phyloP scores from a whole-genome alignment of 2,888 invertebrate species.

The Melanostoma scalare region DNA sequence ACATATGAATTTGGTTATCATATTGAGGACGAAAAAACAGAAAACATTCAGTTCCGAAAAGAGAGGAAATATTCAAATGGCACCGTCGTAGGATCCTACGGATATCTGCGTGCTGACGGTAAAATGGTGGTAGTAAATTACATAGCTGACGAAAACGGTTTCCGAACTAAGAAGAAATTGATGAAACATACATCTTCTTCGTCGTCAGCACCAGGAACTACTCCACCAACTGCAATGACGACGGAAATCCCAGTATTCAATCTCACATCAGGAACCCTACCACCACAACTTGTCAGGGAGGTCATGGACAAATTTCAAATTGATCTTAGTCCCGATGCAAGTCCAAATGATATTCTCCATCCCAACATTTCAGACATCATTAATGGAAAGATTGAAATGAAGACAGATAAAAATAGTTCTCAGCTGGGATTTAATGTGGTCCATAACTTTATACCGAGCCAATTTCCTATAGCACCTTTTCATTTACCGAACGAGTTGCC shows the following conservation, averaged over 20 bases:
- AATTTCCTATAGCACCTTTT: constrained; percentile 79
- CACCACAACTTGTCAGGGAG: constrained; percentile 74
- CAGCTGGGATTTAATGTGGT: constrained; percentile 75
- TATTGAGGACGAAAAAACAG: constrained; percentile 85
- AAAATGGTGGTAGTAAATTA: constrained; percentile 85
- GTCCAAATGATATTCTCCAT: constrained; percentile 75
- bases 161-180: constrained; percentile 77
- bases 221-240: not conserved
- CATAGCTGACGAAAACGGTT: constrained; percentile 86
- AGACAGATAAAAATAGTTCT: constrained; percentile 41
- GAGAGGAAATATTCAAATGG: constrained; percentile 88
- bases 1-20: constrained; percentile 90
- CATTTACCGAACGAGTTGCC: constrained; percentile 73
- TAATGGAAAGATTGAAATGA: constrained; percentile 75
- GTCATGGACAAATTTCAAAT: constrained; percentile 77
- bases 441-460: constrained; percentile 76
- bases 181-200: not conserved
- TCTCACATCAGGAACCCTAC: constrained; percentile 75
- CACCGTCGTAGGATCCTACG: constrained; percentile 88
- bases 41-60: constrained; percentile 87
- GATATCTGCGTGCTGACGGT: constrained; percentile 86
- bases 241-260: constrained; percentile 73
- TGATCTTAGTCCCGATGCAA: constrained; percentile 76
- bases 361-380: constrained; percentile 77
- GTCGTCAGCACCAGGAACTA: not conserved